phyloP scores from a whole-genome alignment of 2,888 invertebrate species.

The Argyresthia albistria region DNA sequence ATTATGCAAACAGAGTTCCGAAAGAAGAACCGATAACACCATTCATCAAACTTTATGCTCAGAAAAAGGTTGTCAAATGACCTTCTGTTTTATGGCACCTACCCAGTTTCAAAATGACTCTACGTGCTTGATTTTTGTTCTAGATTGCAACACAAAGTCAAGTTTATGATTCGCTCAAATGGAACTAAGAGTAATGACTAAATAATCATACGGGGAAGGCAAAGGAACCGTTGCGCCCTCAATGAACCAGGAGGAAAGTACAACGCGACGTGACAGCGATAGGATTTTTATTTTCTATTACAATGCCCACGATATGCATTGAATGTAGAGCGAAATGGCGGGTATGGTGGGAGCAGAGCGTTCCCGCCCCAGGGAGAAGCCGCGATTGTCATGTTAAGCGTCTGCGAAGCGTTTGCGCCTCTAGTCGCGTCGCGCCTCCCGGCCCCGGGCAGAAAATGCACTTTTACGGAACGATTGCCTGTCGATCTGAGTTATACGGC shows the following conservation, averaged over 20 bases:
- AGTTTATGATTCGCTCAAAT: too few species aligned
- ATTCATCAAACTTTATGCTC: not conserved
- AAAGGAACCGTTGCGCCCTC: too few species aligned
- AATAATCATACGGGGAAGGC: too few species aligned
- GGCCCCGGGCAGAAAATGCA: conserved; percentile 65
- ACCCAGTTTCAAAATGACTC: too few species aligned
- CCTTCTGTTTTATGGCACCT: too few species aligned
- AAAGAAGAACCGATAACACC: conserved; percentile 42
- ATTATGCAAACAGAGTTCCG: conserved; percentile 63
- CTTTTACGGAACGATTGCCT: conserved; percentile 62
- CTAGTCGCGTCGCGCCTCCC: conserved; percentile 27
- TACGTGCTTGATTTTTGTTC: too few species aligned
- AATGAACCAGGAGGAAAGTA: too few species aligned
- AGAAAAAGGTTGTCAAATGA: too few species aligned
- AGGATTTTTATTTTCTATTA: not conserved
- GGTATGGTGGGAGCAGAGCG: conserved; percentile 19
- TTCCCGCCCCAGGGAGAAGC: conserved; percentile 42
- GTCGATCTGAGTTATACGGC: conserved; percentile 55
- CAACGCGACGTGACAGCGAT: not conserved
- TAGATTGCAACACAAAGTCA: too few species aligned
- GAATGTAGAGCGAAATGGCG: conserved; percentile 3
- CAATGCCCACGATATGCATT: conserved; percentile 1
- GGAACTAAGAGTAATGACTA: too few species aligned
- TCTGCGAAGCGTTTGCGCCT: conserved; percentile 30
- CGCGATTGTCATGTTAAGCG: conserved; percentile 66